Percentiles rank a stretch among this genome's conserved stretches.
Evolutionary conservation across 2,797 vertebrate genomes (phyloP).

Genomic region (Catharus ustulatus): DNA sequence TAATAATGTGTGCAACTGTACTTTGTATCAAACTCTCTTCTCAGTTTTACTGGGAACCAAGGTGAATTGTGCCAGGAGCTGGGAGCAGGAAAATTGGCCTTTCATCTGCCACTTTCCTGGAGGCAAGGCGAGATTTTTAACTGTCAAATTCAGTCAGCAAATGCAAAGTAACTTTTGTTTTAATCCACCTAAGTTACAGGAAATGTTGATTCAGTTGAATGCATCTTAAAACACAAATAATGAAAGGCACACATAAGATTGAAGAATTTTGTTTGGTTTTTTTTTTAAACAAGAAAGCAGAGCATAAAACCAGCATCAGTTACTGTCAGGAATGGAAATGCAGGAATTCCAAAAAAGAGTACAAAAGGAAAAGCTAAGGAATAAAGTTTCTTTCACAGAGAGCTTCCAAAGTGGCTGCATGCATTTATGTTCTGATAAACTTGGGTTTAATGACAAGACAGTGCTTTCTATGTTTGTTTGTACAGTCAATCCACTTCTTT

Average conservation of each 20-base stretch:
- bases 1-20: slow-evolving; percentile 2
- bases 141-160: background rate
- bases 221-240: background rate
- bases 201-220: background rate
- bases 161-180: background rate
- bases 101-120: slow-evolving; percentile 22
- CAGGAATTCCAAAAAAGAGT: background rate
- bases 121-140: background rate
- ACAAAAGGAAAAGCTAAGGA: background rate
- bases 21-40: background rate
- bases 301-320: background rate
- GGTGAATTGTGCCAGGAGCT: background rate
- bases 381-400: background rate
- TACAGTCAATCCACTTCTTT: background rate
- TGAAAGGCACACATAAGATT: background rate
- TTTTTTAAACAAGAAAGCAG: background rate
- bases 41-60: slow-evolving; percentile 27
- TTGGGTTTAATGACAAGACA: background rate
- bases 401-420: background rate
- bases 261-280: background rate
- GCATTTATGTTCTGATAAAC: slow-evolving; percentile 29
- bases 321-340: background rate
- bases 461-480: background rate
- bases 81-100: slow-evolving; percentile 1
- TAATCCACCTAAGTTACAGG: background rate